Evolutionary conservation across 2,797 vertebrate species (phyloP).

Genomic region (Propithecus deckenii): DNA sequence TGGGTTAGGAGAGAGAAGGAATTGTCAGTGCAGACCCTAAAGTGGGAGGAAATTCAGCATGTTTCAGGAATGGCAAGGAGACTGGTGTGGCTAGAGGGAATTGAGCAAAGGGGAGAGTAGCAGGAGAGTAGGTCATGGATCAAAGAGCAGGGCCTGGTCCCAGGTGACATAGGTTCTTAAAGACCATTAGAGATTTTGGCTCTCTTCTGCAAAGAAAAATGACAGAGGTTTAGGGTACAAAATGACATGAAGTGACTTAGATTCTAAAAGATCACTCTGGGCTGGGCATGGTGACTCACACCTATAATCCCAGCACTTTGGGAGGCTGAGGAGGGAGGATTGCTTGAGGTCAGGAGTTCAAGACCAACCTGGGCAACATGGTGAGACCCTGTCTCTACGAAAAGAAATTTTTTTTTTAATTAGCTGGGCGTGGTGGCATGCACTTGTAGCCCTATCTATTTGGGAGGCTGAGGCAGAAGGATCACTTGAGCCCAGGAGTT

Average conservation of each 20-base stretch:
- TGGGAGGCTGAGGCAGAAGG: neutral
- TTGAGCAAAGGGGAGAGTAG: neutral
- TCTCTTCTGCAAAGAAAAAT: neutral
- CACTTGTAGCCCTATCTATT: neutral
- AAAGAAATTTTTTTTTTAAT: neutral
- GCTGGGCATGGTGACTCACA: neutral
- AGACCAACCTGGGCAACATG: neutral
- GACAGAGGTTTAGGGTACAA: neutral
- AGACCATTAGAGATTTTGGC: neutral
- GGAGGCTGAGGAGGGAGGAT: neutral
- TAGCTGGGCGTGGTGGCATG: neutral
- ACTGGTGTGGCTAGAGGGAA: neutral
- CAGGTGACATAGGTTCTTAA: neutral
- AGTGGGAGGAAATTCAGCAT: neutral
- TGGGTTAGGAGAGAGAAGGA: neutral
- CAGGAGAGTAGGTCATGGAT: neutral
- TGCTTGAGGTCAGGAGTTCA: neutral
- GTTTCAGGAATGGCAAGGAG: neutral
- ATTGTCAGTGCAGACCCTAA: neutral
- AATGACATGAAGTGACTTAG: neutral
- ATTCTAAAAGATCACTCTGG: neutral
- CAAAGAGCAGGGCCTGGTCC: neutral
- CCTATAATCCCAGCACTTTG: neutral
- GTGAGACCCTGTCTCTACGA: neutral
- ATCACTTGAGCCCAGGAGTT: neutral